phyloP scores from a whole-genome alignment of 2,113 vertebrate genomes.

The Pyrgilauda ruficollis region DNA sequence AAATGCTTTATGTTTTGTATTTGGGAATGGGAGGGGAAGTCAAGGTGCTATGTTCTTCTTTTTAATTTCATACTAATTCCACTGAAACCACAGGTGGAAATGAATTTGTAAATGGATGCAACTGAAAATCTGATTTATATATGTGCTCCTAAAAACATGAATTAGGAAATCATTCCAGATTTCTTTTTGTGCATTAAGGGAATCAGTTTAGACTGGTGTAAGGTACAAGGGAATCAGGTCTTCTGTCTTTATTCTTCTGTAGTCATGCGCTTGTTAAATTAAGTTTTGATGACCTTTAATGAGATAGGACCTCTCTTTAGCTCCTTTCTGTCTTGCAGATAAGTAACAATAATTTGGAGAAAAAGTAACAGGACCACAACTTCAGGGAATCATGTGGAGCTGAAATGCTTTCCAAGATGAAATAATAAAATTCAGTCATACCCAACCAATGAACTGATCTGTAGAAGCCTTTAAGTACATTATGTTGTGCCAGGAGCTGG shows the following conservation, averaged over 20 bases:
- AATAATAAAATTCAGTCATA: background rate
- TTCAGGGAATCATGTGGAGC: background rate
- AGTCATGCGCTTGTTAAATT: background rate
- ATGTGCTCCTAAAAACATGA: background rate
- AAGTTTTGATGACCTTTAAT: constrained; percentile 20
- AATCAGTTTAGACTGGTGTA: background rate
- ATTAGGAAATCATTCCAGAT: background rate
- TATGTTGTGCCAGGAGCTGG: background rate
- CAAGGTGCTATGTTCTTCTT: background rate
- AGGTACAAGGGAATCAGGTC: background rate
- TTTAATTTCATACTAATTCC: background rate
- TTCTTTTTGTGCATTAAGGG: background rate
- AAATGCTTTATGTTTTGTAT: background rate
- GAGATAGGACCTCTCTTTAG: background rate
- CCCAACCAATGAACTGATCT: background rate
- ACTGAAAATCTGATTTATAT: background rate
- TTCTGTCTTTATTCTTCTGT: background rate
- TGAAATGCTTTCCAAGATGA: background rate
- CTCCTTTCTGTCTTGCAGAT: constrained; percentile 33
- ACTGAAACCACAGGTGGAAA: background rate
- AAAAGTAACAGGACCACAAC: background rate
- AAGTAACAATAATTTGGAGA: background rate
- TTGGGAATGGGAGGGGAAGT: background rate
- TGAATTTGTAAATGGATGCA: background rate
- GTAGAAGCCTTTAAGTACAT: background rate